Evolutionary conservation across 2,888 invertebrate genomes (phyloP).

Genomic region (Salpingus planirostris): DNA sequence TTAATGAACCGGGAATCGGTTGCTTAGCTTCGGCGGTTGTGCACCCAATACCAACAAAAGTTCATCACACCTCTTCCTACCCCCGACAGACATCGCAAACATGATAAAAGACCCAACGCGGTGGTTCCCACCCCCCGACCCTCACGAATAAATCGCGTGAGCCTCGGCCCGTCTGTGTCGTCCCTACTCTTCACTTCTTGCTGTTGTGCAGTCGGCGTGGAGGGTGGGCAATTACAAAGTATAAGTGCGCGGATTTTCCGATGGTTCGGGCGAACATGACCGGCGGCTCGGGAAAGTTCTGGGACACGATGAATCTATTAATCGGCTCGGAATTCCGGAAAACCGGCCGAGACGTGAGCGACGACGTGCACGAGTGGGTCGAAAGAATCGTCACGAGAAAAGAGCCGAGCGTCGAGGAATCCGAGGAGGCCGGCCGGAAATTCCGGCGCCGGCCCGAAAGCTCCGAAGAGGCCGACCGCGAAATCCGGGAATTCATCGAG

Average conservation of each 20-base stretch:
- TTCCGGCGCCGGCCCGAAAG: background rate
- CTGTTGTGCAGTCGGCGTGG: too few relatives aligned
- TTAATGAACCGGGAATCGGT: constrained; percentile 4
- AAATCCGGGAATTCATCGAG: constrained; percentile 8
- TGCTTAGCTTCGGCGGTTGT: constrained; percentile 10
- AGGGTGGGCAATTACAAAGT: too few relatives aligned
- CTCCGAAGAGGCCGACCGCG: constrained; percentile 3
- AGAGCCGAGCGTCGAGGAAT: constrained; percentile 7
- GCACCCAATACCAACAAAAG: constrained; percentile 13
- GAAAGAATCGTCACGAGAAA: constrained; percentile 25
- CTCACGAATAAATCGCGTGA: too few relatives aligned
- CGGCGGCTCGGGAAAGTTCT: constrained; percentile 35
- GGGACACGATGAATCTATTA: constrained; percentile 56
- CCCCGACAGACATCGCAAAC: too few relatives aligned
- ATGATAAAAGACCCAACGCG: too few relatives aligned
- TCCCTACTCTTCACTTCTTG: too few relatives aligned
- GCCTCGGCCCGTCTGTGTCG: too few relatives aligned
- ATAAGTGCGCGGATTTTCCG: too few relatives aligned
- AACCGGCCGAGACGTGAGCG: constrained; percentile 40
- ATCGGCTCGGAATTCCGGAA: constrained; percentile 46
- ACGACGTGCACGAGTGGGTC: constrained; percentile 34
- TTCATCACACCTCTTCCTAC: constrained; percentile 14
- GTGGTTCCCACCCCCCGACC: too few relatives aligned
- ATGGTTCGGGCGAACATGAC: background rate
- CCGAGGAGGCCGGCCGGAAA: background rate